phyloP scores from a whole-genome alignment of 2,113 vertebrate species.

The Anhinga rufa region DNA sequence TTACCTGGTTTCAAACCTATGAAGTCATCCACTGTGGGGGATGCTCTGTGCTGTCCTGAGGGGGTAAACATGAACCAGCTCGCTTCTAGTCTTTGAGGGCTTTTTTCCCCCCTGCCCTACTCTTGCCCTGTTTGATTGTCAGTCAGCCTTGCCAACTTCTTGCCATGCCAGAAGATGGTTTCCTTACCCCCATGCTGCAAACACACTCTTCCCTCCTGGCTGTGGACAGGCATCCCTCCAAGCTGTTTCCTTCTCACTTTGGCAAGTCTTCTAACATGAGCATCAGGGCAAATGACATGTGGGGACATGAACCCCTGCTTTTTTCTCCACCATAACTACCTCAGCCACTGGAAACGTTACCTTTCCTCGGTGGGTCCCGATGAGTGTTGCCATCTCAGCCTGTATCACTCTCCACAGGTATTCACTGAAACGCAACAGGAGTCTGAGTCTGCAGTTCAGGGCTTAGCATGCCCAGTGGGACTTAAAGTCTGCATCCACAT shows the following conservation, averaged over 20 bases:
- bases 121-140: slow-evolving; percentile 23
- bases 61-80: slow-evolving; percentile 6
- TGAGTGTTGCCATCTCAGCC: not conserved
- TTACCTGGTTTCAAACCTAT: not conserved
- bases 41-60: not conserved
- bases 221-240: not conserved
- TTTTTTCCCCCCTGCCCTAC: not conserved
- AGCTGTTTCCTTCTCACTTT: slow-evolving; percentile 10
- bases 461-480: not conserved
- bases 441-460: not conserved
- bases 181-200: not conserved
- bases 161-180: not conserved
- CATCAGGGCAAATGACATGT: not conserved
- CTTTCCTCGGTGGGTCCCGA: fast-evolving
- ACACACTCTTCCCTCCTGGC: not conserved
- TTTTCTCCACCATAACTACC: not conserved
- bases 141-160: slow-evolving; percentile 14
- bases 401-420: fast-evolving
- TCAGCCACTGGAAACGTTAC: not conserved
- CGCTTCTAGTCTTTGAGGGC: not conserved
- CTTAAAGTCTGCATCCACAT: not conserved
- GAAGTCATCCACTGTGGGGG: slow-evolving; percentile 6
- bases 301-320: not conserved
- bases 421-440: not conserved
- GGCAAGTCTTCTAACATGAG: not conserved